phyloP scores from a whole-genome alignment of 1,140 invertebrate species.

The Metopolophium dirhodum region DNA sequence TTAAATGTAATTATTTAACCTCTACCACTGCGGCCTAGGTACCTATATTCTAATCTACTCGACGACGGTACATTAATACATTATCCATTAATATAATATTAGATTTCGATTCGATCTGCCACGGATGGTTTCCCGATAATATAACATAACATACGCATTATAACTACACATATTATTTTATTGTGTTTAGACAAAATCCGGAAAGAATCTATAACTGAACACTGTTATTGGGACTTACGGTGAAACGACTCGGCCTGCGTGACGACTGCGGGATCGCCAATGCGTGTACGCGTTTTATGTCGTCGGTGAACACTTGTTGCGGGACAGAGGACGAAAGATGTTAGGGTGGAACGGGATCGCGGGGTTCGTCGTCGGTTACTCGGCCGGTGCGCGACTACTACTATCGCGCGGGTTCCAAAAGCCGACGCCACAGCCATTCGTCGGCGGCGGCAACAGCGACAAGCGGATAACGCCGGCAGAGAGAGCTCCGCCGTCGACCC shows the following conservation, averaged over 20 bases:
- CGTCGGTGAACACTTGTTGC: constrained; percentile 41
- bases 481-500: constrained; percentile 36
- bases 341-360: not conserved
- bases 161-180: not conserved
- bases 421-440: constrained; percentile 26
- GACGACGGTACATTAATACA: too few relatives aligned
- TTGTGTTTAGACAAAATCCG: not conserved
- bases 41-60: not conserved
- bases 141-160: not conserved
- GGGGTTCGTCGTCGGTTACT: constrained; percentile 39
- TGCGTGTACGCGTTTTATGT: not conserved
- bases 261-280: not conserved
- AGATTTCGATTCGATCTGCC: not conserved
- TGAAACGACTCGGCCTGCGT: constrained; percentile 14
- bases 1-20: not conserved
- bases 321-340: not conserved
- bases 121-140: too few relatives aligned
- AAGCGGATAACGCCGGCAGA: constrained; percentile 42
- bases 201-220: constrained; percentile 5
- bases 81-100: not conserved
- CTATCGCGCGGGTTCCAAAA: constrained; percentile 26
- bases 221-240: constrained; percentile 22
- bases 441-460: not conserved
- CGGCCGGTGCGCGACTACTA: constrained; percentile 44
- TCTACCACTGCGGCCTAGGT: not conserved